Base-by-base conservation (phyloP, 1,140 invertebrate species). In the Drosophila sproati region DNA sequence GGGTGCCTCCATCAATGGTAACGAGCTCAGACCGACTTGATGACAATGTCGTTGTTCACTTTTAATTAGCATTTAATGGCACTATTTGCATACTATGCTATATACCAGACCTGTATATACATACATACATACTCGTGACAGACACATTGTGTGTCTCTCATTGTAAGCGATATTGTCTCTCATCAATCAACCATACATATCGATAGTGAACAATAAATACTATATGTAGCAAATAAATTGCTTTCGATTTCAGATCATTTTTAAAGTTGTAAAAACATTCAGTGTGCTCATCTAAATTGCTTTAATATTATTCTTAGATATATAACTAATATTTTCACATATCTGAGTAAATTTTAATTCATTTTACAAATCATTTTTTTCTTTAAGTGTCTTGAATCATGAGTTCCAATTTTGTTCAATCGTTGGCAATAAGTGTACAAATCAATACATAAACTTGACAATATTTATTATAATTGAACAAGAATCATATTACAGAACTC, bases 21-120 rank as follows among this genome's bases (percentile, higher is more conserved):
- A 31, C 29, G 39, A 78, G 37, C 32, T 32, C 52, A 41, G 51
- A 72, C 56, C 56, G n/a, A 62, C 47, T 73, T 75, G 80, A 69
- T 80, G 77, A 80, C 80, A 81, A 78, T 55, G 55, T 73, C 60
- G 41, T 12, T 52, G 51, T 41, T 55, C 7, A 67, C 76, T 80
- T 89, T 89, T 78, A 88, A 88, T 88, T 88, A 83, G 77, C 80
- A 75, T 89, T 83, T 78, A 88, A 83, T 83, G 54, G 60, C 61
- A 52, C 39, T 62, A 80, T 77, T 87, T 87, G 73, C 77, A 88
- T 73, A 73, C 37, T 20, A 32, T 52, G 20, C 41, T 28, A 47
- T 6, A 50, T 37, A 61, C 2, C 4, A 32, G 4, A 48, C 45
- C 4, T 63, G 43, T 56, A 56, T 35, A 20, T 20, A 20, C 20